Base-by-base conservation (phyloP, 2,797 vertebrate species). In the Ambastaia sidthimunki region DNA sequence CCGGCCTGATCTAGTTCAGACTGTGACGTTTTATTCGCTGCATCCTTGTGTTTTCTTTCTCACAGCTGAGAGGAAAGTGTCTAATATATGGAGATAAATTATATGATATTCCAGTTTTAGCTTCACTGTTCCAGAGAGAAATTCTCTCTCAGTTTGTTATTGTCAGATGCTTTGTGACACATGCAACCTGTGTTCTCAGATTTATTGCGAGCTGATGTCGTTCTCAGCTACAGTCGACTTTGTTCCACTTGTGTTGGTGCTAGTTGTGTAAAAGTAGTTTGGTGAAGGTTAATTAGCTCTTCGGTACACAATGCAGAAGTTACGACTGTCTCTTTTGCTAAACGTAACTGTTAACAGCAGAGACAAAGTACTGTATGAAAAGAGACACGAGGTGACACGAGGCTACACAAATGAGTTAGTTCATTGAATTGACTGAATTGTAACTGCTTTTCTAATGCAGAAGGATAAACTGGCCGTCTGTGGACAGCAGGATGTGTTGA, bases 31-130 rank as follows among this genome's bases (percentile, higher is more conserved):
- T 37, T 73, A 74, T 63, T 52, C 23, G 10, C 13, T 59, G n/a
- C 52, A 41, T 69, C 62, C 62, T 63, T 77, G 16, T 44, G 7
- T 12, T 71, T 57, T 69, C 25, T 69, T 5, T 75, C 67, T 52
- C 21, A 31, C 2, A 68, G 41, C 67, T 71, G 68, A 71, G 67
- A 71, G 76, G 55, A 62, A 52, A 57, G 54, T 7, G 54, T 63
- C 57, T 78, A 54, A 78, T 71, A 78, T 71, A 71, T 19, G 57
- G 63, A 71, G 68, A 78, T 78, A 68, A 65, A 78, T 78, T 57
- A 41, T 48, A 54, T 78, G 57, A 23, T 41, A 28, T 52, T 71
- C 31, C 57, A 71, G 47, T 71, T 70, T 65, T 28, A 62, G 47
- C 68, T 63, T 44, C 19, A 1, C 70, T 47, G 21, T 66, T 69